A percentile compares a stretch with the other conserved stretches of the same genome.
These are phyloP conservation scores for Hypomecis atomaria DNA, from an alignment of 2,888 invertebrate species.

Conservation along the genomic window DNA sequence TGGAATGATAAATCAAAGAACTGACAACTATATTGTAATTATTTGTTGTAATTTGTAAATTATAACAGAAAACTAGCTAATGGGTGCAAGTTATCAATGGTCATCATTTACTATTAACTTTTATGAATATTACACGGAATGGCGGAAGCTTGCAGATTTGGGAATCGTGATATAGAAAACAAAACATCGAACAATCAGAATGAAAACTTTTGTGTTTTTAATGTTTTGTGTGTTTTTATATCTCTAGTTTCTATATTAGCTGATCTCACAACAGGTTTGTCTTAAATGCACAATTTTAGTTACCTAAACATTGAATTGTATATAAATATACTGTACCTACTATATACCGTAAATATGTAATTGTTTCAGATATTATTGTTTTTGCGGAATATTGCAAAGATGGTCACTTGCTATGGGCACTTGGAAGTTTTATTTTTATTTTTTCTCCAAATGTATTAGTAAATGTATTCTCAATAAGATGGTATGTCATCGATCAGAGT, in stretches of 20 bases:
- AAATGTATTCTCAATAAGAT: conserved; percentile 85
- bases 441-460: conserved; percentile 83
- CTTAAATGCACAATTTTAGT: neutral
- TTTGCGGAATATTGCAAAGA: conserved; percentile 84
- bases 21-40: conserved; percentile 31
- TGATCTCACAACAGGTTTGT: conserved; percentile 85
- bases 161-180: conserved; percentile 62
- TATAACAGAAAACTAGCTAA: conserved; percentile 16
- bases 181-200: conserved; percentile 68
- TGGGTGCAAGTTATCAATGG: neutral
- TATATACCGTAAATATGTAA: neutral
- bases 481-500: conserved; percentile 81
- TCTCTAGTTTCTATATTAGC: conserved; percentile 84
- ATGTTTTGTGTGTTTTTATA: conserved; percentile 82
- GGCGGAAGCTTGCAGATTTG: conserved; percentile 78
- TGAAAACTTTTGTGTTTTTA: conserved; percentile 79
- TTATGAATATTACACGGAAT: conserved; percentile 54
- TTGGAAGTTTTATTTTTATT: conserved; percentile 81
- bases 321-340: neutral
- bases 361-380: conserved; percentile 82
- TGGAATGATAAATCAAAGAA: conserved; percentile 47
- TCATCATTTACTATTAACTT: conserved; percentile 44
- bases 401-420: conserved; percentile 83
- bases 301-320: neutral
- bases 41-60: conserved; percentile 19